phyloP scores from a whole-genome alignment of 2,797 vertebrate genomes.

The Aldrovandia affinis region DNA sequence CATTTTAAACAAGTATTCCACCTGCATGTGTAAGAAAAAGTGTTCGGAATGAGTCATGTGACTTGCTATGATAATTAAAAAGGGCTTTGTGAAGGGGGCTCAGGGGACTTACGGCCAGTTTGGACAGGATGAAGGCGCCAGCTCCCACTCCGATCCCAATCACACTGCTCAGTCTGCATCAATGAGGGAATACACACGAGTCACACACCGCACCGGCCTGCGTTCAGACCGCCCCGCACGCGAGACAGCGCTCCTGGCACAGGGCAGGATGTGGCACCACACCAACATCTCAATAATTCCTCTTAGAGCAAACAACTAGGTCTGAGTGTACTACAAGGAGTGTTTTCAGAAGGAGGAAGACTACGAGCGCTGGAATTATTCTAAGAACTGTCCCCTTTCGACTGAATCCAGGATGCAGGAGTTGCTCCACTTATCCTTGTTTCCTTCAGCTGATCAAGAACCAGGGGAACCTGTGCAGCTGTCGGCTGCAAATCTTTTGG shows the following conservation, averaged over 20 bases:
- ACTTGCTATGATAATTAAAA: background rate
- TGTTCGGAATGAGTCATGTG: background rate
- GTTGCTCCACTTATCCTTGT: no score
- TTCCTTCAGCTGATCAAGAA: no score
- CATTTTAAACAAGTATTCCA: background rate
- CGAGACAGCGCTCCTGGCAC: background rate
- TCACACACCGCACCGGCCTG: background rate
- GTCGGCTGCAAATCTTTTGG: no score
- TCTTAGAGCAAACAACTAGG: no score
- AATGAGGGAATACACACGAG: constrained; percentile 44
- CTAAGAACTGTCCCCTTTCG: no score
- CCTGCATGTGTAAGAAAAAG: background rate
- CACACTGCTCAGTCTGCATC: constrained; percentile 81
- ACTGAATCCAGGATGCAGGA: no score
- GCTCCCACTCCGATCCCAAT: constrained; percentile 94
- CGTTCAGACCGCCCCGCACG: background rate
- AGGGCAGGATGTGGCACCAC: background rate
- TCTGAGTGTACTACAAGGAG: no score
- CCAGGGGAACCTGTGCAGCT: background rate
- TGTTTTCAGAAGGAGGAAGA: background rate
- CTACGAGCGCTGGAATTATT: background rate
- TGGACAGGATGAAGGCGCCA: constrained; percentile 89
- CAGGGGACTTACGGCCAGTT: constrained; percentile 85
- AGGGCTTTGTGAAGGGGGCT: background rate
- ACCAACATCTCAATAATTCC: background rate